phyloP scores from a whole-genome alignment of 1,140 invertebrate genomes.

The Dryas iulia region DNA sequence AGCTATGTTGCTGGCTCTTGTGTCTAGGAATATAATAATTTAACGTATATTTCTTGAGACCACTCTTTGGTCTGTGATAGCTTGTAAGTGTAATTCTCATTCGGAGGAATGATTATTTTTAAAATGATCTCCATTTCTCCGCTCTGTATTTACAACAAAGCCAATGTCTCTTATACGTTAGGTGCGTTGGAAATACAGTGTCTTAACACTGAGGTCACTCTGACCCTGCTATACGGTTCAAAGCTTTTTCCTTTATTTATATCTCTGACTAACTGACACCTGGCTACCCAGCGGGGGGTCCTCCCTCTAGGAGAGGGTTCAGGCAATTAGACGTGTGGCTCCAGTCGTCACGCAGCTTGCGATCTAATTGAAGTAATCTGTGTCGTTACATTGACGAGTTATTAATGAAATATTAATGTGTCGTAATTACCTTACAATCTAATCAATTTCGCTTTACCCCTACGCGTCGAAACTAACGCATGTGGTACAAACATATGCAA shows the following conservation, averaged over 20 bases:
- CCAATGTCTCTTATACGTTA: too few species aligned
- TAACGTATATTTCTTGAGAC: too few species aligned
- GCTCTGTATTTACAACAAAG: too few species aligned
- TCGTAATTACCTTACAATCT: not conserved
- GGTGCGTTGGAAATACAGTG: not conserved
- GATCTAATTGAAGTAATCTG: not conserved
- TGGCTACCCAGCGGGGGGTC: not conserved
- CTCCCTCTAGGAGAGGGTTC: not conserved
- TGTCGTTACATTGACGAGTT: not conserved
- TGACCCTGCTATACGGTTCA: too few species aligned
- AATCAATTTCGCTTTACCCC: not conserved
- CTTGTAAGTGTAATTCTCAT: too few species aligned
- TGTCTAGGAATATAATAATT: too few species aligned
- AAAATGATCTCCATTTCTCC: too few species aligned
- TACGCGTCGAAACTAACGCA: not conserved
- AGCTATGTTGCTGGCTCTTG: too few species aligned
- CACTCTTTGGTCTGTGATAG: too few species aligned
- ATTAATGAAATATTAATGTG: not conserved
- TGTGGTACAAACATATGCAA: too few species aligned
- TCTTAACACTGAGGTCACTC: too few species aligned
- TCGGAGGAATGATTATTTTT: too few species aligned
- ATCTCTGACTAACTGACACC: not conserved
- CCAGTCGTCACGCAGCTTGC: not conserved
- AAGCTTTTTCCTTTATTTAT: not conserved
- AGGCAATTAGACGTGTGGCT: not conserved